Evolutionary conservation across 2,113 vertebrate species (phyloP).

Genomic region (Acrocephalus arundinaceus): DNA sequence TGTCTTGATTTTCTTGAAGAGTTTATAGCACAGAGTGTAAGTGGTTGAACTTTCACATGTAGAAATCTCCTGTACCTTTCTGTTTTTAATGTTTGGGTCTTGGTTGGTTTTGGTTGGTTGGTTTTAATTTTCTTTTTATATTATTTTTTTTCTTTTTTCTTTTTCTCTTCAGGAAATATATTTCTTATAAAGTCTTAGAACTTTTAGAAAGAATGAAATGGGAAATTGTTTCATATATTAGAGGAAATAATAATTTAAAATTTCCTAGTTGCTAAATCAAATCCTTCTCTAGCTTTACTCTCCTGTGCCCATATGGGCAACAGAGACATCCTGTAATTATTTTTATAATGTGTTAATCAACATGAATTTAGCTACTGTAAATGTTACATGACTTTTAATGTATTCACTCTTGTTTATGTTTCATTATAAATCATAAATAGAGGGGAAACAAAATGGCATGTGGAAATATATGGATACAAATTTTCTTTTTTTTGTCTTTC

Average conservation of each 20-base stretch:
- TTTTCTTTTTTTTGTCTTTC: not conserved
- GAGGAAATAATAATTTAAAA: not conserved
- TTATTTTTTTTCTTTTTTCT: not conserved
- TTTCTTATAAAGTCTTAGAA: not conserved
- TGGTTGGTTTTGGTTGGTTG: not conserved
- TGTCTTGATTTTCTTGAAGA: not conserved
- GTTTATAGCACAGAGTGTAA: not conserved
- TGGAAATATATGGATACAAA: not conserved
- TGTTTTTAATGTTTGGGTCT: not conserved
- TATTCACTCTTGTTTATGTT: not conserved
- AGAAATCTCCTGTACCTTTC: not conserved
- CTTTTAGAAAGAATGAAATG: not conserved
- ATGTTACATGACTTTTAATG: not conserved
- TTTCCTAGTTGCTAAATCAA: not conserved
- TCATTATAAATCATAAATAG: not conserved
- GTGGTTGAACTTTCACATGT: not conserved
- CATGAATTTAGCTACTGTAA: not conserved
- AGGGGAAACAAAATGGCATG: not conserved
- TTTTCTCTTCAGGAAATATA: not conserved
- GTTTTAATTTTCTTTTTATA: not conserved
- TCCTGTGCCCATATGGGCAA: not conserved
- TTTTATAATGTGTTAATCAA: not conserved
- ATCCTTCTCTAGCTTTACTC: not conserved
- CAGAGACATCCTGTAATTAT: not conserved
- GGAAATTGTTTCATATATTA: not conserved